Conservation (phyloP, 1,140 invertebrate genomes). For the Aethina tumida region DNA sequence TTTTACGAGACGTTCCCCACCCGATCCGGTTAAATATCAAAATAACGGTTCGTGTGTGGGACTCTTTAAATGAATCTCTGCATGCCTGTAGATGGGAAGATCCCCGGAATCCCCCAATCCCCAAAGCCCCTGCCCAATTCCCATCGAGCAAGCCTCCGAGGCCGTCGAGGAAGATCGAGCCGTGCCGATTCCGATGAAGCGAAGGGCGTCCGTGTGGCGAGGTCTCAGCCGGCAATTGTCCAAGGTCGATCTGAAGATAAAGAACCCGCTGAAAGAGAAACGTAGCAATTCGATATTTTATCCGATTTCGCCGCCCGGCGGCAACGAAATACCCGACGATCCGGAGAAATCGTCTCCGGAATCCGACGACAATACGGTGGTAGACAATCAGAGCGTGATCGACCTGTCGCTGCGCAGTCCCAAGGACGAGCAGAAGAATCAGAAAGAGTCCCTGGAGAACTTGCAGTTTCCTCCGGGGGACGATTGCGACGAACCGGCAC, state of each 20-base stretch:
- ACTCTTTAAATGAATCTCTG: no score
- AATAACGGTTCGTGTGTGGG: no score
- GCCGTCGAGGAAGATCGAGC: slow-evolving; percentile 26
- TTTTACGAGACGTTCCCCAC: no score
- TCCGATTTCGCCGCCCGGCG: slow-evolving; percentile 24
- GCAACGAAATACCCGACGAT: slow-evolving; percentile 21
- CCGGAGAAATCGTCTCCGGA: slow-evolving; percentile 26
- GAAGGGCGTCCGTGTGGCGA: slow-evolving; percentile 55
- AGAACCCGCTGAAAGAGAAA: slow-evolving; percentile 40
- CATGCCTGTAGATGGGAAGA: slow-evolving; percentile 33
- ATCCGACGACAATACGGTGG: slow-evolving; percentile 29
- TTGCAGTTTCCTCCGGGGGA: slow-evolving; percentile 21
- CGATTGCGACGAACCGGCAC: slow-evolving; percentile 15
- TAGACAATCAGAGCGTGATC: slow-evolving; percentile 21
- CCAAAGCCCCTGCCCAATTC: slow-evolving; percentile 33
- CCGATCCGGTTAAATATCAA: no score
- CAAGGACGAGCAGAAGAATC: slow-evolving; percentile 7
- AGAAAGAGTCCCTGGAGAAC: slow-evolving; percentile 26
- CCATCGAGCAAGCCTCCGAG: slow-evolving; percentile 32
- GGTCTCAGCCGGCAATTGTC: slow-evolving; percentile 68
- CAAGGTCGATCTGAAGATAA: slow-evolving; percentile 69
- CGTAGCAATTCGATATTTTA: slow-evolving; percentile 35
- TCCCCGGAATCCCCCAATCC: slow-evolving; percentile 32
- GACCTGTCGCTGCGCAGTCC: slow-evolving; percentile 21
- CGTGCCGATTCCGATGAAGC: slow-evolving; percentile 24